phyloP scores from a whole-genome alignment of 1,140 invertebrate species.

The Camponotus floridanus region DNA sequence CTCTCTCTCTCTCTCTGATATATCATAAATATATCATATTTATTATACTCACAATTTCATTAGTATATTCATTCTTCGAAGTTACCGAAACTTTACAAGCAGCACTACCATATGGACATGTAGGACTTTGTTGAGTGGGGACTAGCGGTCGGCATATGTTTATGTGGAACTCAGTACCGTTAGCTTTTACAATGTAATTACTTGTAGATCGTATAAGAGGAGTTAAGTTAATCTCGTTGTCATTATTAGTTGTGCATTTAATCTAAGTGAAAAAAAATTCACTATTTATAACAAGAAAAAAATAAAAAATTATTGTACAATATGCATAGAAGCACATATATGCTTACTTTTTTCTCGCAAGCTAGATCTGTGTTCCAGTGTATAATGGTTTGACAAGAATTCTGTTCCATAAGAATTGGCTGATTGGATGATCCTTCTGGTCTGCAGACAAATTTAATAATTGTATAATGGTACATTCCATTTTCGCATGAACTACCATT shows the following conservation, averaged over 20 bases:
- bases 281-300: neutral
- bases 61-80: conserved; percentile 76
- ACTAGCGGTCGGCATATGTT: conserved; percentile 86
- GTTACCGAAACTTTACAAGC: conserved; percentile 83
- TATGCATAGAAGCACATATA: conserved; percentile 1
- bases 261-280: conserved; percentile 68
- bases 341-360: conserved; percentile 83
- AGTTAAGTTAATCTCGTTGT: conserved; percentile 82
- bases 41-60: conserved; percentile 84
- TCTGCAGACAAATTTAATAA: conserved; percentile 86
- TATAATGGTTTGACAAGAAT: conserved; percentile 84
- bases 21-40: conserved; percentile 23
- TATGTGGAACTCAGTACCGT: conserved; percentile 81
- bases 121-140: conserved; percentile 83
- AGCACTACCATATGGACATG: conserved; percentile 85
- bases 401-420: conserved; percentile 84
- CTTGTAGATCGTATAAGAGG: conserved; percentile 81
- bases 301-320: conserved; percentile 1
- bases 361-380: conserved; percentile 84
- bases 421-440: conserved; percentile 78
- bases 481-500: conserved; percentile 82
- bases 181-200: conserved; percentile 85
- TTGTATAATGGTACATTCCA: conserved; percentile 81
- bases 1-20: no score
- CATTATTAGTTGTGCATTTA: conserved; percentile 74